A percentile compares a stretch with the other conserved stretches of the same genome.
Conservation (phyloP, 2,797 vertebrate species). For the Rhabdomys pumilio region DNA sequence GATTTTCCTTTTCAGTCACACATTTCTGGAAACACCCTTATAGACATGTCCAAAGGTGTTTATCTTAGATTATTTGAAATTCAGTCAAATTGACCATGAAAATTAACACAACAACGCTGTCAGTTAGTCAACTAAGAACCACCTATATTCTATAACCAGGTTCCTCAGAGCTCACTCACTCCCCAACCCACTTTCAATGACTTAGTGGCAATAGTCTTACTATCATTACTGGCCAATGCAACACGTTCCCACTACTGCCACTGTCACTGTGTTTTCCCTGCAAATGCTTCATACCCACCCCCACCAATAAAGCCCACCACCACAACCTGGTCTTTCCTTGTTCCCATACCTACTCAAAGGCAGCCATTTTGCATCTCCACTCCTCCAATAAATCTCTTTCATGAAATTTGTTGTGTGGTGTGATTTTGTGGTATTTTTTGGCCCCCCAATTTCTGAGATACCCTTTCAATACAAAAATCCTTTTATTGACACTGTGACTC, state of each 20-base stretch:
- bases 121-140: background rate
- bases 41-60: background rate
- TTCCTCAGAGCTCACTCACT: background rate
- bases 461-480: background rate
- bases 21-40: background rate
- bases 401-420: background rate
- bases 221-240: background rate
- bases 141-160: background rate
- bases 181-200: background rate
- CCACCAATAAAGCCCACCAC: background rate
- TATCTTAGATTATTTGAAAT: background rate
- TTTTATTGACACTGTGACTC: background rate
- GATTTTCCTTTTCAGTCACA: background rate
- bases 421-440: background rate
- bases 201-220: background rate
- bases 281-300: background rate
- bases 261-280: background rate
- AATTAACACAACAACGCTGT: background rate
- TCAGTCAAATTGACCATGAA: background rate
- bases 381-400: background rate
- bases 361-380: background rate
- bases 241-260: background rate
- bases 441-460: background rate
- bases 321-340: background rate
- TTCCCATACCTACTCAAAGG: background rate